A percentile compares a stretch with the other conserved stretches of the same genome.
These are phyloP conservation scores for Numida meleagris DNA, from an alignment of 2,113 vertebrate genomes.

Conservation along the genomic window DNA sequence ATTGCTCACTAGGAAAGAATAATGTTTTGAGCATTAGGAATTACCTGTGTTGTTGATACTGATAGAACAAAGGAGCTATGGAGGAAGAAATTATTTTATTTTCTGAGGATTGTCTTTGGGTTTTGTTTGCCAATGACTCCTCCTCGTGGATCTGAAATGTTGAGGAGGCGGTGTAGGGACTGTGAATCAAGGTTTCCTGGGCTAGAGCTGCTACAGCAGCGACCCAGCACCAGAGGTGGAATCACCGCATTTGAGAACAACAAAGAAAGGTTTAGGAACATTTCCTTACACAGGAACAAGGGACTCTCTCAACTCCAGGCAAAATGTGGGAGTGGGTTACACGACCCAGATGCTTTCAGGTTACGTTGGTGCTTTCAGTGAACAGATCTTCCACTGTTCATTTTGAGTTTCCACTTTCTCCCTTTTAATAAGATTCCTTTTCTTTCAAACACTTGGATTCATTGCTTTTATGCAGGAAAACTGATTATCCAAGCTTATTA, in stretches of 20 bases:
- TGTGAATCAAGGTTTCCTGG: not conserved
- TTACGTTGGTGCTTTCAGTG: not conserved
- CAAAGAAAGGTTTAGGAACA: not conserved
- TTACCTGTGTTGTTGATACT: not conserved
- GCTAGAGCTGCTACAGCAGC: not conserved
- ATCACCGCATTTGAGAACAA: not conserved
- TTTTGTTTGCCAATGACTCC: not conserved
- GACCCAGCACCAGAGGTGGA: not conserved
- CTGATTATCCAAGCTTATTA: conserved; percentile 31
- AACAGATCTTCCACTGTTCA: not conserved
- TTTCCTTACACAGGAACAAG: not conserved
- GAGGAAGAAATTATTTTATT: not conserved
- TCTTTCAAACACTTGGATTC: conserved; percentile 17
- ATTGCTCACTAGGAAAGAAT: not conserved
- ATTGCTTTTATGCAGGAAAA: conserved; percentile 35
- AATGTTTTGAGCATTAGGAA: not conserved
- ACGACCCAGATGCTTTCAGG: not conserved
- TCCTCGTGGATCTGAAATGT: not conserved
- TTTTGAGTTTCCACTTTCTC: not conserved
- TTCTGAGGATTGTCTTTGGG: not conserved
- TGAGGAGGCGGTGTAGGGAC: not conserved
- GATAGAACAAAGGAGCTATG: not conserved
- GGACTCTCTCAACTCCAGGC: not conserved
- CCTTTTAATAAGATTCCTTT: not conserved
- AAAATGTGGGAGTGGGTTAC: not conserved